Conservation (phyloP, 2,113 vertebrate species). For the Tragulus kanchil region DNA sequence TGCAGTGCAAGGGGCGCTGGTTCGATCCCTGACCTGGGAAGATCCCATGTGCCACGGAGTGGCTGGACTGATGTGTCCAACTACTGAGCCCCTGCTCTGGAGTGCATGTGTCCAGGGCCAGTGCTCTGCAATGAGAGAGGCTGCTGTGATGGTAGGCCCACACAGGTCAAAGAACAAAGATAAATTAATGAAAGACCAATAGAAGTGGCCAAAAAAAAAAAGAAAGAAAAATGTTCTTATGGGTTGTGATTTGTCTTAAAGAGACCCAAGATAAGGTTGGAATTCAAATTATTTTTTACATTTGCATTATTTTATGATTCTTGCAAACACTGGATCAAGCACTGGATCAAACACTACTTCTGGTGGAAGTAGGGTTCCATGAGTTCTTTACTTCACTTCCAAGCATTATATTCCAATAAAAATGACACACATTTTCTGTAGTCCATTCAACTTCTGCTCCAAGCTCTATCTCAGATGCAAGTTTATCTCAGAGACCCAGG, state of each 20-base stretch:
- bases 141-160: too few relatives aligned
- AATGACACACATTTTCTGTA: background rate
- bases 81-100: too few relatives aligned
- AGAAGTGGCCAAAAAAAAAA: too few relatives aligned
- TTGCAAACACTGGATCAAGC: background rate
- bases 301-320: background rate
- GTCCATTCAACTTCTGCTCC: background rate
- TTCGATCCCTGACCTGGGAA: too few relatives aligned
- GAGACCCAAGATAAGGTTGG: background rate
- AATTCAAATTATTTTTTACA: background rate
- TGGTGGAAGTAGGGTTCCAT: background rate
- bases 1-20: too few relatives aligned
- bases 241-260: background rate
- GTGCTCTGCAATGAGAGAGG: too few relatives aligned
- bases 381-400: background rate
- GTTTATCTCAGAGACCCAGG: background rate
- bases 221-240: background rate
- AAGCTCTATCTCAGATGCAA: background rate
- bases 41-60: too few relatives aligned
- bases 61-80: too few relatives aligned
- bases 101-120: too few relatives aligned
- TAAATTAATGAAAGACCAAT: too few relatives aligned
- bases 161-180: too few relatives aligned
- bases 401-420: background rate
- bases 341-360: too few relatives aligned